A percentile compares a stretch with the other conserved stretches of the same genome.
Evolutionary conservation across 2,888 invertebrate genomes (phyloP).

Genomic region (Caenorhabditis auriculariae): DNA sequence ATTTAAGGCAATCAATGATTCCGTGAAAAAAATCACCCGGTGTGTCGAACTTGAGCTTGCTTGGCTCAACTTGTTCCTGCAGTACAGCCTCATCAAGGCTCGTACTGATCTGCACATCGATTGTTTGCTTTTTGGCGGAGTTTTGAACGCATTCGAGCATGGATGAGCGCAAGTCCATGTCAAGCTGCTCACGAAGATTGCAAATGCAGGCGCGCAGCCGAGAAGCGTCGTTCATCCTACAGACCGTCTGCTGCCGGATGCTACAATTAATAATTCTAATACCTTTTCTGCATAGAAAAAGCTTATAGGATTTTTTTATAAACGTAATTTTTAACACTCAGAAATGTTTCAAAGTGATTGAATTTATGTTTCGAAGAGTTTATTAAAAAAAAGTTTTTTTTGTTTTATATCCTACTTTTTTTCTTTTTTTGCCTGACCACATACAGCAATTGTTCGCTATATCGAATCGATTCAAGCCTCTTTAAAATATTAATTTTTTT

Average conservation of each 20-base stretch:
- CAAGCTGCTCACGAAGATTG: conserved; percentile 47
- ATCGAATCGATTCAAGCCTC: too few species aligned
- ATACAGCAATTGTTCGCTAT: too few species aligned
- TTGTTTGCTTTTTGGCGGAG: conserved; percentile 10
- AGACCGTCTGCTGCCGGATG: conserved; percentile 48
- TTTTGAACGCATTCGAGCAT: conserved; percentile 46
- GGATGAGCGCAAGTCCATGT: conserved; percentile 37
- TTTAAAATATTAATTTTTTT: conserved; percentile 1
- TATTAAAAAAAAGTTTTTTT: too few species aligned
- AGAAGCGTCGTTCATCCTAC: conserved; percentile 40
- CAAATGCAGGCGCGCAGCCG: conserved; percentile 52
- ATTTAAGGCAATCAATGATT: too few species aligned
- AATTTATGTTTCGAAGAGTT: too few species aligned
- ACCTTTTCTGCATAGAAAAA: not conserved
- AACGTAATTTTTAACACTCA: not conserved
- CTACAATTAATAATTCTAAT: conserved; percentile 15
- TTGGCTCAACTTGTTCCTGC: conserved; percentile 22
- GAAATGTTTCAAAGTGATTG: too few species aligned
- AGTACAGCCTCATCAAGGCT: conserved; percentile 15
- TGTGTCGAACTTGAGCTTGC: conserved; percentile 24
- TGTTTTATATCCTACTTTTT: too few species aligned
- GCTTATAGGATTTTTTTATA: not conserved
- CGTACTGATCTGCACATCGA: conserved; percentile 31
- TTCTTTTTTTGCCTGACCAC: too few species aligned
- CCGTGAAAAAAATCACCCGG: too few species aligned